Evolutionary conservation across 1,140 invertebrate genomes (phyloP), one percentile per base, ranked within the genome.

Genomic region (Rhagoletis zephyria): DNA sequence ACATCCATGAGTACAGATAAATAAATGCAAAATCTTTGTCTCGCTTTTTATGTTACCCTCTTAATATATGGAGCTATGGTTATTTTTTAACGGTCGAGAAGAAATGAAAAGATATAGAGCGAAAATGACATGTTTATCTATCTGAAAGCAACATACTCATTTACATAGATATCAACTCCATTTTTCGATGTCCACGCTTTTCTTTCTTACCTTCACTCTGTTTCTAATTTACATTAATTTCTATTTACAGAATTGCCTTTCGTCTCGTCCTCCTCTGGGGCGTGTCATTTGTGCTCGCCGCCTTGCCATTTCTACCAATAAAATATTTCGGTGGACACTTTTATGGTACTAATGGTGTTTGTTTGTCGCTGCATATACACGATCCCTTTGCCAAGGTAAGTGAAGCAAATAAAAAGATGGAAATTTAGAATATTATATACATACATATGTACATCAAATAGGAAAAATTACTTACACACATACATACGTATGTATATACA

Each of bases 301-400:
- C 93, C 1, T 90, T 95, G 3, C 95, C 95, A 0, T 88, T 94
- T 10, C 90, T 92, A 4, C 90, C 91, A 14, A 89, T 89, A 16
- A 85, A 94, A 0, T 94, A 94, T 86, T 95, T 95, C 87, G 93
- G 93, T 0, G 92, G 92, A 19, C 93, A 94, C 85, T 95, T 95
- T 87, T 95, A 95, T 90, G 94, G 94, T 4, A 94, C 93, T 70
- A 95, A 95, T 65, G 95, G 95, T 4, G 94, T 95, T 42, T 95
- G 95, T 90, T 90, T 95, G 30, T 94, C 95, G 0, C 90, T 96
- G 56, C 95, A 96, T 89, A 95, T 95, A 88, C 95, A 95, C 88
- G 94, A 95, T 90, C 95, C 95, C 0, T 95, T 93, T 88, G 93
- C 94, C 7, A 94, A 94, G 91, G 93, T 94, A 63, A 89, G 30